Conservation (phyloP, 2,888 invertebrate genomes). For the Pristionchus entomophagus region DNA sequence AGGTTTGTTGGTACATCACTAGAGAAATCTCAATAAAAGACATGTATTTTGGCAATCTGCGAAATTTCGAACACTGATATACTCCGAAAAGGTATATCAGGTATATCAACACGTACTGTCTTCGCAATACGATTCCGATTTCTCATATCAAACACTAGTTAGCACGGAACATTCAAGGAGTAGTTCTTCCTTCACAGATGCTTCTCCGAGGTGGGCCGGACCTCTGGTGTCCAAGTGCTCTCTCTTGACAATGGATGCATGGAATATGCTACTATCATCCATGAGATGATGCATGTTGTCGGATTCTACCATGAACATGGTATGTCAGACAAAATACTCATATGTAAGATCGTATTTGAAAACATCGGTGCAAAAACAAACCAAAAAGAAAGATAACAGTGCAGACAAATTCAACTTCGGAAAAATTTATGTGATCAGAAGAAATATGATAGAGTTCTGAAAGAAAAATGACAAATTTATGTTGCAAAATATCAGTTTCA, state of each 20-base stretch:
- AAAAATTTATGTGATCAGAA: background rate
- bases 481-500: too few relatives aligned
- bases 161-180: too few relatives aligned
- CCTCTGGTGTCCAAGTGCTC: slow-evolving; percentile 74
- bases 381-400: background rate
- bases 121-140: too few relatives aligned
- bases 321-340: slow-evolving; percentile 37
- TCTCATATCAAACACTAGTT: too few relatives aligned
- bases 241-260: slow-evolving; percentile 75
- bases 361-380: too few relatives aligned
- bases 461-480: too few relatives aligned
- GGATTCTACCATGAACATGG: slow-evolving; percentile 75
- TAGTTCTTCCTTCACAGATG: slow-evolving; percentile 64
- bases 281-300: slow-evolving; percentile 74
- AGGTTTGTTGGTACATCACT: background rate
- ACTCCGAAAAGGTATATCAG: too few relatives aligned
- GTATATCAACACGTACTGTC: too few relatives aligned
- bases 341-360: too few relatives aligned
- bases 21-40: background rate
- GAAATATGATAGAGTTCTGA: background rate
- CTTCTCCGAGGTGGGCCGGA: slow-evolving; percentile 75
- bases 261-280: slow-evolving; percentile 75
- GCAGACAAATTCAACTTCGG: background rate
- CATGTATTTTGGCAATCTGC: too few relatives aligned
- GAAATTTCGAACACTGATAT: too few relatives aligned